Evolutionary conservation across 2,797 vertebrate genomes (phyloP).

Genomic region (Bradypodion pumilum): DNA sequence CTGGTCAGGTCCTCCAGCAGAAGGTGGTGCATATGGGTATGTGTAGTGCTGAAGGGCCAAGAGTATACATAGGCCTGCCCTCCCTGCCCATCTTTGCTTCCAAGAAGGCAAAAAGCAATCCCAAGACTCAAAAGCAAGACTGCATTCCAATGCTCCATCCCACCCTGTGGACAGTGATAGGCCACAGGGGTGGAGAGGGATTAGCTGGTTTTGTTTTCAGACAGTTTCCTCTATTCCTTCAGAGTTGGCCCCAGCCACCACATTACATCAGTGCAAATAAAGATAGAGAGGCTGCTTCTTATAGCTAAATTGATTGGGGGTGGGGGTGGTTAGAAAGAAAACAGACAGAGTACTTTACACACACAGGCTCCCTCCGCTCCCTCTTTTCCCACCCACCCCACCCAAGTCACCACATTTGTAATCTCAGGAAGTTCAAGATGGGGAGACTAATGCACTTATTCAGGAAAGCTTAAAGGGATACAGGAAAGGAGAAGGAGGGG

Average conservation of each 20-base stretch:
- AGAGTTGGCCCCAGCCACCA: constrained; percentile 8
- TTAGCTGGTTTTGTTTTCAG: constrained; percentile 9
- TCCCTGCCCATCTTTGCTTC: neutral
- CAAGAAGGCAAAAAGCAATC: constrained; percentile 10
- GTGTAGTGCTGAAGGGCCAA: neutral
- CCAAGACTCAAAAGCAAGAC: neutral
- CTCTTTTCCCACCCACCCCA: too few relatives aligned
- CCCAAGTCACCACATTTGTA: neutral
- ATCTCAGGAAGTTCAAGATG: neutral
- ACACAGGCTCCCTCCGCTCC: neutral
- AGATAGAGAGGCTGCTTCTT: constrained; percentile 1
- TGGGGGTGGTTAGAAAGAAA: neutral
- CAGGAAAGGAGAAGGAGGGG: too few relatives aligned
- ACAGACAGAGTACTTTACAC: neutral
- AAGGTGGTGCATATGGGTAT: neutral
- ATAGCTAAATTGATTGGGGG: neutral
- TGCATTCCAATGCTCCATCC: neutral
- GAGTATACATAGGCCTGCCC: neutral
- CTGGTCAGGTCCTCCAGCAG: constrained; percentile 10
- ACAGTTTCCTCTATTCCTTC: constrained; percentile 13
- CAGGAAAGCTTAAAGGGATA: neutral
- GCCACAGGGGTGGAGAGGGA: neutral
- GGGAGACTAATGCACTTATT: neutral
- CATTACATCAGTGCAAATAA: constrained; percentile 40
- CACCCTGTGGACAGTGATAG: neutral